Evolutionary conservation across 2,113 vertebrate species (phyloP).

Genomic region (Stigmatopora argus): DNA sequence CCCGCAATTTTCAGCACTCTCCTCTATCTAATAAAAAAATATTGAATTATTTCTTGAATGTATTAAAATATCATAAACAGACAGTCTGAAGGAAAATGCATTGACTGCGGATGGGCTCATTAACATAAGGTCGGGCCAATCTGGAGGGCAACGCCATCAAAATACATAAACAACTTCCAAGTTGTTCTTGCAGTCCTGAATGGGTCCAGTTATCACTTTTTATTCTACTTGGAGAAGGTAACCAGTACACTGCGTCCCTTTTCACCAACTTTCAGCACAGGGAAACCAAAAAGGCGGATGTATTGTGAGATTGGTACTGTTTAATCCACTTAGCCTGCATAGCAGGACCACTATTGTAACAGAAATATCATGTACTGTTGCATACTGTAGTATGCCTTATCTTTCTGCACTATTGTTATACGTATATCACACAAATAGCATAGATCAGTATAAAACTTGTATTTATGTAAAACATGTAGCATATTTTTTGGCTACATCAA

Average conservation of each 20-base stretch:
- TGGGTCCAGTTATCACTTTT: slow-evolving; percentile 46
- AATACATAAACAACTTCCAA: slow-evolving; percentile 17
- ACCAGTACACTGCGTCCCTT: slow-evolving; percentile 25
- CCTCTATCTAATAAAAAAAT: slow-evolving; percentile 8
- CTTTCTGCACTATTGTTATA: background rate
- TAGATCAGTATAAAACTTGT: background rate
- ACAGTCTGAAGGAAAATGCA: slow-evolving; percentile 2
- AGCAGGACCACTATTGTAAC: background rate
- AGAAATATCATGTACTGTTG: too few relatives aligned
- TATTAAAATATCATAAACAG: background rate
- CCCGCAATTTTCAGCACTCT: slow-evolving; percentile 13
- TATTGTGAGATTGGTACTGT: background rate
- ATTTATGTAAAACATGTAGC: background rate
- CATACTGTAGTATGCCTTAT: background rate
- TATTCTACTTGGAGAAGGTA: slow-evolving; percentile 41
- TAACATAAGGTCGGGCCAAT: slow-evolving; percentile 11
- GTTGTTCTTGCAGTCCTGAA: slow-evolving; percentile 38
- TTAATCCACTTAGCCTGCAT: background rate
- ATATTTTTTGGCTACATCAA: background rate
- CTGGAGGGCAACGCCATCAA: slow-evolving; percentile 6
- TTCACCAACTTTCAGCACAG: slow-evolving; percentile 9
- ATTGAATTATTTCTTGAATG: background rate
- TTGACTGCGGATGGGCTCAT: slow-evolving; percentile 7
- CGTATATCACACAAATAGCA: background rate
- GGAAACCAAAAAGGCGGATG: slow-evolving; percentile 8